Base-by-base conservation (phyloP, 2,888 invertebrate species). In the Vandiemenella viatica region DNA sequence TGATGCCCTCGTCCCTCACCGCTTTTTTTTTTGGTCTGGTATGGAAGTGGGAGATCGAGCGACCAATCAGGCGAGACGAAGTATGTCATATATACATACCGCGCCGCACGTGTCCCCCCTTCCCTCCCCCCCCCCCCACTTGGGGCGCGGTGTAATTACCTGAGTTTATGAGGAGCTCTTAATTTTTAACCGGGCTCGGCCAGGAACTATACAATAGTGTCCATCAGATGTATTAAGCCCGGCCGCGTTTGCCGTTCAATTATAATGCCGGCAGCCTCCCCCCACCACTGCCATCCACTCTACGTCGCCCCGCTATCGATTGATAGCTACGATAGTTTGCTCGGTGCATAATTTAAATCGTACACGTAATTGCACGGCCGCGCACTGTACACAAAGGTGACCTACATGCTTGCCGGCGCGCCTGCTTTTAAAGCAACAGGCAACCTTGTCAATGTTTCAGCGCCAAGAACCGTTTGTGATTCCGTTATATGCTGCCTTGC, bases 341-440 rank as follows among this genome's bases (percentile, higher is more conserved):
- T 21, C 45, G 45, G 41, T 51, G 50, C 45, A 53, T 53, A 53
- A 53, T 53, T 53, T 45, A 53, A 53, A 47, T 41, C 26, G 49
- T 44, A 49, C 46, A 53, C 50, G 47, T 50, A 53, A 53, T 53
- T 53, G 53, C 53, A 49, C 49, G 50, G 46, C 50, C 42, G 44
- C 37, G 23, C 49, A 50, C 40, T 49, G 53, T 51, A 53, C 50
- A 53, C 49, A 49, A 43, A 53, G 46, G 50, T 53, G 50, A 53
- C 53, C 53, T 49, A 21, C 42, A 42, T 42, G 42, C 42, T 19
- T 17, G 20, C 42, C 18, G 18, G n/a, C 13, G 18, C 42, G 20
- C 42, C 20, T 8, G 38, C 38, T 32, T 32, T 32, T 13, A 32
- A 32, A 32, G 32, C 32, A 32, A 32, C 32, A 32, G 32, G 32